Evolutionary conservation across 2,888 invertebrate species (phyloP).

Genomic region (Cheilosia variabilis): DNA sequence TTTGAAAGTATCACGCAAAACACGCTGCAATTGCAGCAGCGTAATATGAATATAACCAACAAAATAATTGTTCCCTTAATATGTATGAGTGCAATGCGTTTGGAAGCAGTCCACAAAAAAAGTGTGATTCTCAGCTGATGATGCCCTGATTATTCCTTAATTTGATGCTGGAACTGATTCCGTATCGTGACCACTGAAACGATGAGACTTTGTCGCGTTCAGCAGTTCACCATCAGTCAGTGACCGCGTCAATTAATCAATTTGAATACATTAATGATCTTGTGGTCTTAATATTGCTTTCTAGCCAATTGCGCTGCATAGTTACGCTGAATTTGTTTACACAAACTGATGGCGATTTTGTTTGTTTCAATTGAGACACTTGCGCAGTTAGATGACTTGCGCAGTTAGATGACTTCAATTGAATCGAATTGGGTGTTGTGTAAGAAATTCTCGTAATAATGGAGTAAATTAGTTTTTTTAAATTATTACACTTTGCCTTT

Average conservation of each 20-base stretch:
- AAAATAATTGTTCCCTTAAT: conserved; percentile 17
- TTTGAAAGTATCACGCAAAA: conserved; percentile 50
- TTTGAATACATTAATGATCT: conserved; percentile 27
- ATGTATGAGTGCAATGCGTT: conserved; percentile 10
- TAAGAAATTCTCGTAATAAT: conserved; percentile 17
- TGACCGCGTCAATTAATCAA: conserved; percentile 58
- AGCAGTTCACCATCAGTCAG: conserved; percentile 27
- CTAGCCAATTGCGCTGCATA: conserved; percentile 1
- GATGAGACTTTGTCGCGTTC: conserved; percentile 27
- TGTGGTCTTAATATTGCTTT: conserved; percentile 10
- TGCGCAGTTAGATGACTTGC: conserved; percentile 59
- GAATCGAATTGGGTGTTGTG: conserved; percentile 56
- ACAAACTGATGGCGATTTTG: conserved; percentile 16
- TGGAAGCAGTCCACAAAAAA: conserved; percentile 1
- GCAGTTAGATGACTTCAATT: conserved; percentile 64
- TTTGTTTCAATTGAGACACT: conserved; percentile 65
- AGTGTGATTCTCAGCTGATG: conserved; percentile 28
- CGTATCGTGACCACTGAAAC: conserved; percentile 1
- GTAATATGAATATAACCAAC: conserved; percentile 3
- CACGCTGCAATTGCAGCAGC: neutral
- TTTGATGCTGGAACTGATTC: conserved; percentile 36
- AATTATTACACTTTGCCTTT: neutral
- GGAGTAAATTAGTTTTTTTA: neutral
- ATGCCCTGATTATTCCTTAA: conserved; percentile 31
- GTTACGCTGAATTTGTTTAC: conserved; percentile 38